These are phyloP conservation scores for Apodemia zela DNA, from an alignment of 2,888 invertebrate genomes.

Conservation along the genomic window DNA sequence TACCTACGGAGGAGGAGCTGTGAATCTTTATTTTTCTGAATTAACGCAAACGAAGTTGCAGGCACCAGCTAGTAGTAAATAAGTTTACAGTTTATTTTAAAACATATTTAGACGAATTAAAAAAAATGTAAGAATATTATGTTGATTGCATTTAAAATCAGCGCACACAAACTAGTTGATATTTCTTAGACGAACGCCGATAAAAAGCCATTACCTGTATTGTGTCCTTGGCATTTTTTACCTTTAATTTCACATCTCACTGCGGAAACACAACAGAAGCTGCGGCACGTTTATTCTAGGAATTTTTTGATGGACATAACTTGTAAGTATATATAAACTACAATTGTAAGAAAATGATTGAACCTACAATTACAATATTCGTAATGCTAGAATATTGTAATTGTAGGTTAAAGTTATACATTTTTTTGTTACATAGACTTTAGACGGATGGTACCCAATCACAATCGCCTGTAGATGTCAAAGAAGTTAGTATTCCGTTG, in stretches of 20 bases:
- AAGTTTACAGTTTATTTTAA: too few relatives aligned
- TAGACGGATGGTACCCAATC: too few relatives aligned
- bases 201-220: constrained; percentile 1
- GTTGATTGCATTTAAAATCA: not conserved
- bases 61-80: too few relatives aligned
- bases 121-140: not conserved
- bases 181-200: not conserved
- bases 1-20: too few relatives aligned
- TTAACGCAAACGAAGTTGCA: too few relatives aligned
- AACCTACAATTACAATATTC: not conserved
- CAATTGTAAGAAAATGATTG: not conserved
- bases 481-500: too few relatives aligned
- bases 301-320: not conserved
- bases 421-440: not conserved
- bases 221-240: constrained; percentile 6
- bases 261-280: constrained; percentile 6
- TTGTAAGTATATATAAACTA: not conserved
- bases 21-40: too few relatives aligned
- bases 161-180: not conserved
- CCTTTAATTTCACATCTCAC: constrained; percentile 10
- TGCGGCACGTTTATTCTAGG: constrained; percentile 4
- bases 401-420: not conserved
- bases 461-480: too few relatives aligned
- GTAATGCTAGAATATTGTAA: too few relatives aligned
- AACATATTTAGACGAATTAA: too few relatives aligned